phyloP scores from a whole-genome alignment of 1,140 invertebrate species.

The Thaumetopoea pityocampa region DNA sequence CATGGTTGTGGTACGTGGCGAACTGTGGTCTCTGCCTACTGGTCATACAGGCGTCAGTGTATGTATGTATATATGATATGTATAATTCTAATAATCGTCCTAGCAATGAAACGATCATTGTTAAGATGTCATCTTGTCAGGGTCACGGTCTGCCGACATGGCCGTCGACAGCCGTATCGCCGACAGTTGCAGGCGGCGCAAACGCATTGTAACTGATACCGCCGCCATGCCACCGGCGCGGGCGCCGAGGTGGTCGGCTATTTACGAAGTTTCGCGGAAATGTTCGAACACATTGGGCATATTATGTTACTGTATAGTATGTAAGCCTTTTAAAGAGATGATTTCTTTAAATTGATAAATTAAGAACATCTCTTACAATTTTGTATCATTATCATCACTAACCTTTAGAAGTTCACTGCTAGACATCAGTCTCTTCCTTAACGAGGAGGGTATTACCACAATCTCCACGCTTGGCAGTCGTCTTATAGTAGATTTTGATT shows the following conservation, averaged over 20 bases:
- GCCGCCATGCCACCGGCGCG: constrained; percentile 1
- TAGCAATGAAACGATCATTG: neutral
- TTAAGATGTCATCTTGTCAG: constrained; percentile 9
- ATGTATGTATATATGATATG: neutral
- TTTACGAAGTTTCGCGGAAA: constrained; percentile 41
- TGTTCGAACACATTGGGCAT: constrained; percentile 16
- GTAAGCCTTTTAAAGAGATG: neutral
- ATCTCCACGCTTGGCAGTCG: too few species aligned
- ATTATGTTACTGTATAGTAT: constrained; percentile 28
- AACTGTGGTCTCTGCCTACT: too few species aligned
- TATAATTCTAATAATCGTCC: neutral
- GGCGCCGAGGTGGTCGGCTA: constrained; percentile 40
- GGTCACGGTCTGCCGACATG: constrained; percentile 31
- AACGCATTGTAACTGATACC: constrained; percentile 35
- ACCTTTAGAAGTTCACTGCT: too few species aligned
- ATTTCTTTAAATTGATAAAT: neutral
- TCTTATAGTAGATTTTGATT: too few species aligned
- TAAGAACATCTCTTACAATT: too few species aligned
- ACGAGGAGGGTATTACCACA: too few species aligned
- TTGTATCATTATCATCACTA: too few species aligned
- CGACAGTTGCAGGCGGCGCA: constrained; percentile 19
- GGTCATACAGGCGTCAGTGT: too few species aligned
- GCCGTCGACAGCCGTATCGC: constrained; percentile 34
- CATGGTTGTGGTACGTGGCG: too few species aligned
- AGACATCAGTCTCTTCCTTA: too few species aligned